A percentile compares a stretch with the other conserved stretches of the same genome.
These are phyloP conservation scores for Microctonus brassicae DNA, from an alignment of 2,888 invertebrate species.

Conservation along the genomic window DNA sequence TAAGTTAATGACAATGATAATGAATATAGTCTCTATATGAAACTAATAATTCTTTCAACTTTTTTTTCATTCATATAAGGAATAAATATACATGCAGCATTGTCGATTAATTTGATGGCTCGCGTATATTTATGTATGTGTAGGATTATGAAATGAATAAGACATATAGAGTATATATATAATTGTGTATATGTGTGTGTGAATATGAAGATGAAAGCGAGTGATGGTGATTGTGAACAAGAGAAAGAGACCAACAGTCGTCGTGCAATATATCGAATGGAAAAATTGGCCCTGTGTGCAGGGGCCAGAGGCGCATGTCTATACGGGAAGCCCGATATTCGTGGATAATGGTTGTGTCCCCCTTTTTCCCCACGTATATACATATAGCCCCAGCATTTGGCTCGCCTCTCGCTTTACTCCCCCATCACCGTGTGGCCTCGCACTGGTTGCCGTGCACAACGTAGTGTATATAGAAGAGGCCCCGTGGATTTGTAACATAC, in stretches of 20 bases:
- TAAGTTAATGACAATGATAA: too few relatives aligned
- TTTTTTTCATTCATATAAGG: neutral
- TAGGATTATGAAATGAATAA: neutral
- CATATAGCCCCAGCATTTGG: conserved; percentile 21
- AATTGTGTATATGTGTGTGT: neutral
- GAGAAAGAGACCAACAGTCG: neutral
- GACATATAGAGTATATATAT: neutral
- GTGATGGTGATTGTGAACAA: neutral
- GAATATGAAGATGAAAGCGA: neutral
- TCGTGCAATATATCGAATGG: conserved; percentile 26
- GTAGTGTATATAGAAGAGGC: conserved; percentile 23
- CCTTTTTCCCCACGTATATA: neutral
- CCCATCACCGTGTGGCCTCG: conserved; percentile 7
- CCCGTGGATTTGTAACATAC: conserved; percentile 36
- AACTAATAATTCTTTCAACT: neutral
- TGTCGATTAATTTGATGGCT: neutral
- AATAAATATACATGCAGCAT: neutral
- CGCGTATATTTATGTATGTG: neutral
- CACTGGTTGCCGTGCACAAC: conserved; percentile 30
- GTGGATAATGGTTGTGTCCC: conserved; percentile 3
- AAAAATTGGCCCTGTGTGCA: conserved; percentile 32
- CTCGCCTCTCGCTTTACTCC: conserved; percentile 2
- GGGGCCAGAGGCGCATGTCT: conserved; percentile 32
- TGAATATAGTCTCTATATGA: neutral
- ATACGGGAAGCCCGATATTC: conserved; percentile 28